Evolutionary conservation across 2,113 vertebrate species (phyloP).

Genomic region (Colaptes auratus): DNA sequence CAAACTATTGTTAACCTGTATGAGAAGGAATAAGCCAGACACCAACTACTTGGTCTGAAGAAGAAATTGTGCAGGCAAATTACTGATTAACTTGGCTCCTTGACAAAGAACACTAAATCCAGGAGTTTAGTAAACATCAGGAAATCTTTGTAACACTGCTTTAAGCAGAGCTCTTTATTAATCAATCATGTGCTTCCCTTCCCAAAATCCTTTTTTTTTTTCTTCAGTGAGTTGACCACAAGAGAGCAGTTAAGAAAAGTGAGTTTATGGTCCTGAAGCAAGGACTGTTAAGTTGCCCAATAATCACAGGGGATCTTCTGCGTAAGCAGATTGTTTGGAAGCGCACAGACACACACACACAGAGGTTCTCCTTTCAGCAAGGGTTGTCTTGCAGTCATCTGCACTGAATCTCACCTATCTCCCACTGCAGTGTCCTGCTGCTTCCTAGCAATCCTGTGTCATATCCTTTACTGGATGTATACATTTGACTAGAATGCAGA

Average conservation of each 20-base stretch:
- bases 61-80: not conserved
- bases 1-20: not conserved
- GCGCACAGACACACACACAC: not conserved
- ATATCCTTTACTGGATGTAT: not conserved
- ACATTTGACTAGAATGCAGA: not conserved
- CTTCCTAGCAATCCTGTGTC: not conserved
- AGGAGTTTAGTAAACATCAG: not conserved
- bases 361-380: not conserved
- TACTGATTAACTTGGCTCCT: not conserved
- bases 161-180: not conserved
- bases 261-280: conserved; percentile 24
- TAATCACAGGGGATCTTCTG: not conserved
- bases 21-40: not conserved
- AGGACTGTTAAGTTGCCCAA: not conserved
- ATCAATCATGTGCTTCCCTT: conserved; percentile 27
- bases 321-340: not conserved
- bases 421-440: not conserved
- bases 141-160: conserved; percentile 2
- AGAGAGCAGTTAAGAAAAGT: conserved; percentile 10
- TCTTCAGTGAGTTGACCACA: not conserved
- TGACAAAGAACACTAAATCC: conserved; percentile 33
- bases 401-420: not conserved
- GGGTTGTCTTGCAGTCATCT: conserved; percentile 35
- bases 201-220: not conserved
- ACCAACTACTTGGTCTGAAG: not conserved